These are phyloP conservation scores for Diorhabda carinulata DNA, from an alignment of 1,140 invertebrate genomes.

Conservation along the genomic window DNA sequence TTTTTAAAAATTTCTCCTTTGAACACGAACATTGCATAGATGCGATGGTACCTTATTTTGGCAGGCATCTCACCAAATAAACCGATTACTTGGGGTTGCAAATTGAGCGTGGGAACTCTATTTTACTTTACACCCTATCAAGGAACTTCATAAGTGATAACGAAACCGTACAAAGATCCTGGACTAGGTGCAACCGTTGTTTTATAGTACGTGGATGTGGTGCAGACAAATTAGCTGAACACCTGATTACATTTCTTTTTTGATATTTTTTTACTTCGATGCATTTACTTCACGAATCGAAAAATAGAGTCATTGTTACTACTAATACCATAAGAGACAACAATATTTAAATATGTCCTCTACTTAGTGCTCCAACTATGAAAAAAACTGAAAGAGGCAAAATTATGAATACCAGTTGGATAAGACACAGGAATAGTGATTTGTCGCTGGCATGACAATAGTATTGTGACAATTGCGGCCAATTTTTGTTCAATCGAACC, in stretches of 20 bases:
- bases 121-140: slow-evolving; percentile 25
- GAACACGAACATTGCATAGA: slow-evolving; percentile 36
- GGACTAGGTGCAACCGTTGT: slow-evolving; percentile 15
- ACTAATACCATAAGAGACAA: slow-evolving; percentile 29
- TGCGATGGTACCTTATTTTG: slow-evolving; percentile 32
- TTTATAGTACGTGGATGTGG: slow-evolving; percentile 9
- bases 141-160: neutral
- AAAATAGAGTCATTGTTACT: slow-evolving; percentile 20
- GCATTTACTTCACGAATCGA: slow-evolving; percentile 23
- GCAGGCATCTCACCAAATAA: slow-evolving; percentile 26
- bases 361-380: slow-evolving; percentile 7
- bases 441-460: slow-evolving; percentile 35
- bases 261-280: slow-evolving; percentile 29
- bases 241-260: slow-evolving; percentile 24
- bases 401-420: slow-evolving; percentile 4
- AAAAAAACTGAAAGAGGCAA: slow-evolving; percentile 15
- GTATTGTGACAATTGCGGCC: slow-evolving; percentile 24
- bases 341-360: slow-evolving; percentile 13
- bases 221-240: neutral
- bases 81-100: slow-evolving; percentile 30
- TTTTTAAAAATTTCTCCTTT: slow-evolving; percentile 25
- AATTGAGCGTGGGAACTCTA: slow-evolving; percentile 26
- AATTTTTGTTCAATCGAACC: slow-evolving; percentile 18
- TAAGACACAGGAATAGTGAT: slow-evolving; percentile 16
- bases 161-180: slow-evolving; percentile 10